Base-by-base conservation (phyloP, 2,888 invertebrate species). In the Eurytoma adleriae region DNA sequence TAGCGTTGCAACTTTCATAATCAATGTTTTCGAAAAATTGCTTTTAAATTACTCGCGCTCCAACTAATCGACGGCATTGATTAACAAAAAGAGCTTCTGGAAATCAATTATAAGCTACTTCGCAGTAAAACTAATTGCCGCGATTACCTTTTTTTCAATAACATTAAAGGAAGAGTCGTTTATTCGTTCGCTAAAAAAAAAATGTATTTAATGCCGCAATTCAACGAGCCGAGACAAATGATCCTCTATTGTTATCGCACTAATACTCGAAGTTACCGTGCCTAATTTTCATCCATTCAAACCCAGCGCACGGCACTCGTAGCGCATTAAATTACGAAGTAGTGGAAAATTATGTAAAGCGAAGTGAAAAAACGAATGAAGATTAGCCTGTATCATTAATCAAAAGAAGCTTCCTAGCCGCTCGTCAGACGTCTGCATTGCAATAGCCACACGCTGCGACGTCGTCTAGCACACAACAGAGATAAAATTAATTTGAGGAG, bases 401-500 rank as follows among this genome's bases (percentile, higher is more conserved):
- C 69, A 76, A 69, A 40, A 27, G 62, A n/a, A n/a, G 24, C 76
- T 61, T 50, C 24, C n/a, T n/a, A 50, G 18, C n/a, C 54, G 30
- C 13, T 16, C 27, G 30, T 40, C 40, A 40, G 40, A 40, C 30
- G 61, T 27, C 5, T 62, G 16, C 14, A 20, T 3, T 57, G 20
- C n/a, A 57, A 20, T 57, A 20, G 7, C 14, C 27, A 20, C 61
- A 10, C 10, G 27, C 5, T 1, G 14, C 2, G n/a, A 13, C 13
- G 24, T 14, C 74, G 50, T 57, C 54, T 12, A 66, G 2, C 5
- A n/a, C 27, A 50, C n/a, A 48, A 20, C 54, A 50, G 13, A 66
- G 64, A 57, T 71, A 66, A 78, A 57, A 78, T 78, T 78, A 78
- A 78, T 78, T 78, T 71, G 71, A 78, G 40, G 5, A 40, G 40